Evolutionary conservation across 2,113 vertebrate genomes (phyloP), one percentile per base, ranked within the genome.

Genomic region (Larimichthys crocea): DNA sequence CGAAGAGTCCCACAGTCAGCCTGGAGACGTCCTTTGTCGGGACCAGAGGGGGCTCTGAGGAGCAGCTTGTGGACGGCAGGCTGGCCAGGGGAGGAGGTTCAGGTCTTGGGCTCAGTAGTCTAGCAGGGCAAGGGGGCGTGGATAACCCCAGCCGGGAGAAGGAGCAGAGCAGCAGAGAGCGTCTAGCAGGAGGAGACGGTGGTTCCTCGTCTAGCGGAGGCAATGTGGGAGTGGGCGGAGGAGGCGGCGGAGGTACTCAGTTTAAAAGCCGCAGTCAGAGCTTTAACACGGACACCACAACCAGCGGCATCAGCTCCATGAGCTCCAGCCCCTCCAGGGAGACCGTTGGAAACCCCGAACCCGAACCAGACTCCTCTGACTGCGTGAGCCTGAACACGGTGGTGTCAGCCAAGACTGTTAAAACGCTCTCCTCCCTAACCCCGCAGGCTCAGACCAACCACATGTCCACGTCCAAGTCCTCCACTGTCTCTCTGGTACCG

Each of bases 301-400:
- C 98, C 62, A 99, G 98, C 61, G 98, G 98, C 69, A 99, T 99
- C 93, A 99, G 98, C 91, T 99, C 98, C 44, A 99, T 99, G 98
- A 99, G 98, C 89, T 99, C 98, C 48, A 99, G 97, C 90, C 98
- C 98, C 16, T 99, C 98, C 20, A 93, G 98, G 73, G 98, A 99
- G 93, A 99, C 97, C 0, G 97, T 98, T 56, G 94, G 94, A 2
- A 96, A 96, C 80, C 94, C 96, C 0, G 98, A 99, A 78, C 89
- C 96, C 48, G 90, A 97, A 9, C 96, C 97, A 0, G 93, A 96
- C 78, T 98, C 98, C 82, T 97, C 97, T 9, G 98, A 99, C 94
- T 99, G 97, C 0, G 97, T 97, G 77, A 99, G 98, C 94, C 96
- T 99, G 90, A 99, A 98, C 92, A 99, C 98, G 3, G 98, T 99